phyloP scores from a whole-genome alignment of 2,797 vertebrate species.

The Notamacropus eugenii region DNA sequence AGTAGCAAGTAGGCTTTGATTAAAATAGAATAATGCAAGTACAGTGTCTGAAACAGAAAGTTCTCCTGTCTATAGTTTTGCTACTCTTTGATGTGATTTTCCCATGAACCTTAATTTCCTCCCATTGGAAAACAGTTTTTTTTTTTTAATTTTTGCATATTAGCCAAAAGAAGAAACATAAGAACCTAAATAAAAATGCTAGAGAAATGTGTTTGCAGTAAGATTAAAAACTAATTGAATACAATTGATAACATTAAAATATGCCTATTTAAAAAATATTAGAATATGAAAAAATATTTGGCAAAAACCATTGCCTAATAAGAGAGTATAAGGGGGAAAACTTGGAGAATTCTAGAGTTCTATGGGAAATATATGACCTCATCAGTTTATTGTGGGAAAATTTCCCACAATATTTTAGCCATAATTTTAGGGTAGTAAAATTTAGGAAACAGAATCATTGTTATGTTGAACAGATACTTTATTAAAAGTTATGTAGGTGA shows the following conservation, averaged over 20 bases:
- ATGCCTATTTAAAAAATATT: neutral
- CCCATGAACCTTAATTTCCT: neutral
- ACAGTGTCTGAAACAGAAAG: neutral
- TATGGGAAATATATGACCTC: neutral
- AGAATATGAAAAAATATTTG: neutral
- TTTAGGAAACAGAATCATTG: conserved; percentile 1
- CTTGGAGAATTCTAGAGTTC: neutral
- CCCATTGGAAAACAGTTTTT: neutral
- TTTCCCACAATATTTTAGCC: neutral
- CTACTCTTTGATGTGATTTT: conserved; percentile 1
- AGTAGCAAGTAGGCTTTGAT: neutral
- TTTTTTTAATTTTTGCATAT: neutral
- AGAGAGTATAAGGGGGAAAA: neutral
- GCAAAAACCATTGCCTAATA: conserved; percentile 27
- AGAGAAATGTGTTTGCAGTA: neutral
- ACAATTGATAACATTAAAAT: neutral
- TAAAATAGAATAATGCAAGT: neutral
- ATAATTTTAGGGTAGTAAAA: neutral
- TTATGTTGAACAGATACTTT: conserved; percentile 14
- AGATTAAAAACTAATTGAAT: neutral
- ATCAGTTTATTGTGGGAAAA: neutral
- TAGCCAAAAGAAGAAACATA: neutral
- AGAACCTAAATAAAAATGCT: neutral
- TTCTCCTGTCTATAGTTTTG: neutral
- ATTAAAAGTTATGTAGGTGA: neutral